These are phyloP conservation scores for Lysandra coridon DNA, from an alignment of 2,888 invertebrate genomes.

Conservation along the genomic window DNA sequence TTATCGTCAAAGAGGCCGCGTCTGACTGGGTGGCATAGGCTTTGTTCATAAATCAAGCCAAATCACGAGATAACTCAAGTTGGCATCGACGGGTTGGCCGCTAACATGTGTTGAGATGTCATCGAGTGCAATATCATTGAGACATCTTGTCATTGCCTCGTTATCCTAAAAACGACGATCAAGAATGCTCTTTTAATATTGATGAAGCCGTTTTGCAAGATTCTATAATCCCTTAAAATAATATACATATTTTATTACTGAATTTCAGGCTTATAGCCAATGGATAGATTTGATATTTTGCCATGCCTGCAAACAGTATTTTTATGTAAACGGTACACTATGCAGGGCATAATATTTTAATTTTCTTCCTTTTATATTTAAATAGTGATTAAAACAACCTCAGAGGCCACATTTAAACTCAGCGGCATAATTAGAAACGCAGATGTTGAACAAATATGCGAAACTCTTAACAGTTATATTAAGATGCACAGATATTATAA, in stretches of 20 bases:
- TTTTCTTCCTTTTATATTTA: too few species aligned
- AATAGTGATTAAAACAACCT: background rate
- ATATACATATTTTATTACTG: background rate
- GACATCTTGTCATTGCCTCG: conserved; percentile 26
- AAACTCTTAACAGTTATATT: conserved; percentile 19
- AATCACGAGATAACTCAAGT: background rate
- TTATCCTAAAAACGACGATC: background rate
- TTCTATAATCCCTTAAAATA: background rate
- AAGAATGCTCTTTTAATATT: background rate
- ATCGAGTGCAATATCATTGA: conserved; percentile 28
- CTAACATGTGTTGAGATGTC: conserved; percentile 28
- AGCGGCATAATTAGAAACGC: background rate
- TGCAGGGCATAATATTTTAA: background rate
- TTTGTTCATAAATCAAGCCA: conserved; percentile 43
- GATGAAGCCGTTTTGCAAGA: background rate
- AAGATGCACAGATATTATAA: conserved; percentile 9
- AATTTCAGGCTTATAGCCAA: background rate
- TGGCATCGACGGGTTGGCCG: conserved; percentile 15
- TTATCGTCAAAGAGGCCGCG: conserved; percentile 47
- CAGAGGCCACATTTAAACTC: background rate
- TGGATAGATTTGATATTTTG: background rate
- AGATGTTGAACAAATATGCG: conserved; percentile 26
- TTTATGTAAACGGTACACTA: background rate
- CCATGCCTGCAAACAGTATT: background rate
- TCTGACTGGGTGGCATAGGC: conserved; percentile 51